Percentiles rank a stretch among this genome's conserved stretches.
phyloP scores from a whole-genome alignment of 2,113 vertebrate species.

The Leucoraja erinaceus region DNA sequence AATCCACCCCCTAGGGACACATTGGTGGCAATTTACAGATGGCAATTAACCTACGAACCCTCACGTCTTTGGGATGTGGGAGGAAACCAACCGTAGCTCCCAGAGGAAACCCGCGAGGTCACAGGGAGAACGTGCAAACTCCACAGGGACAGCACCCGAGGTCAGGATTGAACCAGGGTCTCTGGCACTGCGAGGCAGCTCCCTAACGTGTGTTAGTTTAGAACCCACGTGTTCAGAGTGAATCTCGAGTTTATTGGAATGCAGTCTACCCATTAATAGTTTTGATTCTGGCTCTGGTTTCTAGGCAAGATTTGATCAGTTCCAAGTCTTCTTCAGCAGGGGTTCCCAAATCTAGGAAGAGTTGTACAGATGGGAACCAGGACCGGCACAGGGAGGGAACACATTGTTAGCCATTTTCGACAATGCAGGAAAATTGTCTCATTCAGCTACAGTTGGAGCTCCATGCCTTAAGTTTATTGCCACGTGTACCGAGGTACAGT shows the following conservation, averaged over 20 bases:
- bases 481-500: too few relatives aligned
- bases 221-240: not conserved
- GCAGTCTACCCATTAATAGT: not conserved
- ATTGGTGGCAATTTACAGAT: too few relatives aligned
- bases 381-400: constrained; percentile 54
- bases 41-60: too few relatives aligned
- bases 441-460: not conserved
- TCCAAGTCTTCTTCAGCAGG: constrained; percentile 49
- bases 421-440: not conserved
- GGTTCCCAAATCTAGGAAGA: constrained; percentile 52
- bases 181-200: too few relatives aligned
- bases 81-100: too few relatives aligned
- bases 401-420: not conserved
- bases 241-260: not conserved
- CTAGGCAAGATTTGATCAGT: constrained; percentile 60
- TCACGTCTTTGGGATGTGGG: too few relatives aligned
- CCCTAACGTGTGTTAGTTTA: not conserved
- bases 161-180: too few relatives aligned
- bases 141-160: too few relatives aligned
- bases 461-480: too few relatives aligned
- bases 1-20: too few relatives aligned
- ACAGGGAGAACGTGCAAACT: too few relatives aligned
- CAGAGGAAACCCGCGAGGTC: too few relatives aligned
- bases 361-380: constrained; percentile 60
- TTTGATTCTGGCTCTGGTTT: constrained; percentile 35